These are phyloP conservation scores for Temnothorax rugatulus DNA, from an alignment of 2,888 invertebrate genomes.

Conservation along the genomic window DNA sequence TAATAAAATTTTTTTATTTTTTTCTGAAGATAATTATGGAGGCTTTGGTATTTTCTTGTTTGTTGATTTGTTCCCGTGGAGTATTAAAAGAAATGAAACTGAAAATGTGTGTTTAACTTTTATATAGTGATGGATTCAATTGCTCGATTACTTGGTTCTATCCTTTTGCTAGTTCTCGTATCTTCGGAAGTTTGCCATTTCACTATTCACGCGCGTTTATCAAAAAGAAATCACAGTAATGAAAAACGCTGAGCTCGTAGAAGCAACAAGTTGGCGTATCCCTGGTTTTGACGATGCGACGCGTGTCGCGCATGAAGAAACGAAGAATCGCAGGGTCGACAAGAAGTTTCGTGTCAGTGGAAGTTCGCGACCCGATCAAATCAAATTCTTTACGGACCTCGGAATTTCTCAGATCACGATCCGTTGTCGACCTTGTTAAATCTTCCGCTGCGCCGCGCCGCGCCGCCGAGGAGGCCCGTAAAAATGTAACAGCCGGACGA, in stretches of 20 bases:
- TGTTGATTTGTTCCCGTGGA: neutral
- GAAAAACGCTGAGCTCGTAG: neutral
- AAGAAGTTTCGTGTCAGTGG: neutral
- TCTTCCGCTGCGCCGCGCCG: neutral
- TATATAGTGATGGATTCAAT: neutral
- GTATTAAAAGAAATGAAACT: neutral
- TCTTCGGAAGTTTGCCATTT: neutral
- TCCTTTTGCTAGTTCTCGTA: neutral
- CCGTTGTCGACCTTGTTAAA: slow-evolving; percentile 7
- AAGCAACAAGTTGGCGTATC: slow-evolving; percentile 49
- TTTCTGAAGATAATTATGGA: neutral
- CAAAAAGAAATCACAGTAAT: slow-evolving; percentile 8
- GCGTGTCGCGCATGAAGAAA: slow-evolving; percentile 28
- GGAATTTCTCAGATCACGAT: slow-evolving; percentile 5
- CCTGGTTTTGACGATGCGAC: neutral
- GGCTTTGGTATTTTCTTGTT: neutral
- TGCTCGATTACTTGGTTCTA: neutral
- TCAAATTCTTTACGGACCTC: slow-evolving; percentile 21
- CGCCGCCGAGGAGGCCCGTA: neutral
- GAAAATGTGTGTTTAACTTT: neutral
- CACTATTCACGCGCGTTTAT: neutral
- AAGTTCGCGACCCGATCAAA: neutral
- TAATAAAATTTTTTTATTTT: neutral
- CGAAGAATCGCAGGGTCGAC: neutral
- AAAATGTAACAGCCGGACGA: slow-evolving; percentile 38